Evolutionary conservation across 2,888 invertebrate species (phyloP).

Genomic region (Chymomyza amoena): DNA sequence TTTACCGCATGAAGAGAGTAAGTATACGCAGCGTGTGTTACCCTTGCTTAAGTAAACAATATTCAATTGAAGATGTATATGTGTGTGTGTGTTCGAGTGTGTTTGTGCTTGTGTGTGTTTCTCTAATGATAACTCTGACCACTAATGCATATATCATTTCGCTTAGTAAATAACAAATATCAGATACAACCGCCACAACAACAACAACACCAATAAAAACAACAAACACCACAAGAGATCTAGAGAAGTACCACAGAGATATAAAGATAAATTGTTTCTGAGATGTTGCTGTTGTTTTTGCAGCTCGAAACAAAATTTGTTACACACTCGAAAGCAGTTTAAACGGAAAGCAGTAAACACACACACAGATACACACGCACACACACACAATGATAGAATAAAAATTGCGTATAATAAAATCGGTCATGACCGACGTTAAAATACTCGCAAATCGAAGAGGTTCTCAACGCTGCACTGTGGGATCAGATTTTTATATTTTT

Average conservation of each 20-base stretch:
- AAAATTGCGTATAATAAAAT: too few relatives aligned
- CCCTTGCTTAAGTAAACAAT: background rate
- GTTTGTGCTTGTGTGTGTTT: constrained; percentile 54
- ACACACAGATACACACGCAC: constrained; percentile 22
- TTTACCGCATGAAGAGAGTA: constrained; percentile 21
- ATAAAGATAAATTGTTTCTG: constrained; percentile 70
- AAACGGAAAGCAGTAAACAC: constrained; percentile 25
- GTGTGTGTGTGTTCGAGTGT: constrained; percentile 6
- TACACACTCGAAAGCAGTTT: constrained; percentile 48
- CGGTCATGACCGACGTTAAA: too few relatives aligned
- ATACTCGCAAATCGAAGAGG: too few relatives aligned
- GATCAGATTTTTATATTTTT: too few relatives aligned
- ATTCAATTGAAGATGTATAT: constrained; percentile 4
- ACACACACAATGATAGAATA: too few relatives aligned
- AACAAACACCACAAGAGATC: constrained; percentile 5
- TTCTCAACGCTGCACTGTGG: too few relatives aligned
- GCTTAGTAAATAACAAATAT: constrained; percentile 71
- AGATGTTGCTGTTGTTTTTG: constrained; percentile 55
- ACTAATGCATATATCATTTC: constrained; percentile 65
- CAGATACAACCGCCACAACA: constrained; percentile 26
- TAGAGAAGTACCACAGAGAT: constrained; percentile 25
- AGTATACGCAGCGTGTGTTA: constrained; percentile 56
- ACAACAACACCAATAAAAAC: constrained; percentile 7
- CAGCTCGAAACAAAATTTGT: constrained; percentile 51
- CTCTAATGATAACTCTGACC: constrained; percentile 69